Conservation (phyloP, 2,113 vertebrate species). For the Dipodomys merriami region DNA sequence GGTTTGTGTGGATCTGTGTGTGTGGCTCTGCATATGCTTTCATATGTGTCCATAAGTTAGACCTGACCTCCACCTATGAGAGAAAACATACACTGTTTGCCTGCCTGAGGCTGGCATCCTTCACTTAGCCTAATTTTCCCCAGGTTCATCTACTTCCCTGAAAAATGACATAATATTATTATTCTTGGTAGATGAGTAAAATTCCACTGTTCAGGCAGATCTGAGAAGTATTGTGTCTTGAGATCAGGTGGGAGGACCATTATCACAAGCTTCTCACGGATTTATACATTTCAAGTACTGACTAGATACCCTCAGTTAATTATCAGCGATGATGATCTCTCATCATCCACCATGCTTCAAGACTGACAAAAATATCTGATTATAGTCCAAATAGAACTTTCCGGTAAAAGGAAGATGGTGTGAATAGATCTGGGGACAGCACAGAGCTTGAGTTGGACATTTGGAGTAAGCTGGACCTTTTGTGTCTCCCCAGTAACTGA, state of each 20-base stretch:
- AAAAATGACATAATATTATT: no score
- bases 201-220: no score
- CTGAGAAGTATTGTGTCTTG: neutral
- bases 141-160: no score
- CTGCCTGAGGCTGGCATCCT: no score
- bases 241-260: neutral
- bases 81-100: no score
- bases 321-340: neutral
- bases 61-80: no score
- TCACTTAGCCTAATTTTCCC: no score
- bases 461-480: neutral
- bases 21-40: no score
- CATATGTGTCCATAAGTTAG: no score
- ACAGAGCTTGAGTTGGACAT: neutral
- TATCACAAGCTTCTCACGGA: neutral
- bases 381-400: neutral
- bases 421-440: neutral
- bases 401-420: rapidly evolving
- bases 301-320: neutral
- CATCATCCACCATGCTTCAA: neutral
- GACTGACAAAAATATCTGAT: neutral
- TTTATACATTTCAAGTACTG: neutral
- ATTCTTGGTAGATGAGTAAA: no score
- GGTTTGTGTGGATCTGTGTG: no score
- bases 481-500: neutral